Base-by-base conservation (phyloP, 30 jellyfish, hydroid and myxozoan genomes). In the Mastigias papua region DNA sequence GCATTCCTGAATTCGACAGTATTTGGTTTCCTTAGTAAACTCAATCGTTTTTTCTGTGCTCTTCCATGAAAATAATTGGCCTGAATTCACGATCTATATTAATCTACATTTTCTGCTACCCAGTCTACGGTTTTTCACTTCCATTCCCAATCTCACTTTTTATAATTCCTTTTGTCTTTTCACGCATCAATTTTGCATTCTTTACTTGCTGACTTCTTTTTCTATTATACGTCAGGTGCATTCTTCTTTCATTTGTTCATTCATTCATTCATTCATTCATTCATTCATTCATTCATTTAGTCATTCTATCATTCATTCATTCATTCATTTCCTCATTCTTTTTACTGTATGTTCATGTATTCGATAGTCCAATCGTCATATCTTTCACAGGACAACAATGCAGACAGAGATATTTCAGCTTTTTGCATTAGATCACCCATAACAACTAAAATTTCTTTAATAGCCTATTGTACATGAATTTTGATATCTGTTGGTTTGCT, bases 201-300 rank as follows among this genome's bases (percentile, higher is more conserved):
- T 46, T 46, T 46, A 46, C n/a, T n/a, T n/a, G n/a, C n/a, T 46
- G 16, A 46, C 60, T 46, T 46, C 60, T 46, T 46, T 6, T 46
- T n/a, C n/a, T n/a, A n/a, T n/a, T n/a, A n/a, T n/a, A n/a, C n/a
- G n/a, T n/a, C n/a, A n/a, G n/a, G 3, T 19, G 2, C 3, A 54
- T 63, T 63, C 42, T 63, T 63, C 2, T 26, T 20, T 1, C 13
- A 63, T 63, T 57, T 23, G 23, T 57, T 23, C 23, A 20, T 6
- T 57, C 69, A 57, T 57, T 27, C 74, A 7, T 63, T 63, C 37
- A 63, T 25, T 63, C 17, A 63, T 25, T 63, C 37, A 63, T 63
- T 63, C 46, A n/a, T 63, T 63, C 74, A n/a, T 63, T 25, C 8
- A n/a, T 22, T 63, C 74, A 20, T 25, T 5, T 26, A 25, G 22